Evolutionary conservation across 2,113 vertebrate species (phyloP).

Genomic region (Trichechus manatus): DNA sequence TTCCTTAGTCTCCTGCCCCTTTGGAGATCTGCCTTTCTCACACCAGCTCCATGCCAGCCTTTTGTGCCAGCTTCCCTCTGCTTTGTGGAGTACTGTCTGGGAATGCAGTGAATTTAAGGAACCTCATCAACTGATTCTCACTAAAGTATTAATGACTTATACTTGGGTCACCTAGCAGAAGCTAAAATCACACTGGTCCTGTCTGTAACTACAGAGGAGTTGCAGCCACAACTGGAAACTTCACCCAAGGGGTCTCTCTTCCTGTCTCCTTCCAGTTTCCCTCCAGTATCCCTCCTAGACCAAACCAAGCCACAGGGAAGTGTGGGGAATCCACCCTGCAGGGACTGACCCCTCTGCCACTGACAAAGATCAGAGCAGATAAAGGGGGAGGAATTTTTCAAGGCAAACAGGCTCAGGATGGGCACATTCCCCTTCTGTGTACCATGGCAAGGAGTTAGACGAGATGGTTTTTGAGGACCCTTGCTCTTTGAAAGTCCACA

Average conservation of each 20-base stretch:
- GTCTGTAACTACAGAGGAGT: background rate
- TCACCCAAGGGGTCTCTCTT: background rate
- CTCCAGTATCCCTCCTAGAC: background rate
- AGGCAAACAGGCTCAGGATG: background rate
- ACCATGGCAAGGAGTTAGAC: background rate
- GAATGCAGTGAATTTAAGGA: background rate
- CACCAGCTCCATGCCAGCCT: background rate
- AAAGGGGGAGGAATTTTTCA: background rate
- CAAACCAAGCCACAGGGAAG: background rate
- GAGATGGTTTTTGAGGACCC: background rate
- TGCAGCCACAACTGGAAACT: background rate
- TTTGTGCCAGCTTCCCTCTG: background rate
- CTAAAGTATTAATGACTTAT: slow-evolving; percentile 27
- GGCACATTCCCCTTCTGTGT: background rate
- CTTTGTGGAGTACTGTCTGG: background rate
- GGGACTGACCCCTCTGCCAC: background rate
- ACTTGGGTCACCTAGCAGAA: background rate
- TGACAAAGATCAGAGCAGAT: background rate
- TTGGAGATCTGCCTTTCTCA: background rate
- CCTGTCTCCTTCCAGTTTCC: background rate
- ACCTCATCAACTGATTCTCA: background rate
- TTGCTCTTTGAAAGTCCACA: background rate
- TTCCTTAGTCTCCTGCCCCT: background rate
- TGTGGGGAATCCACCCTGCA: background rate
- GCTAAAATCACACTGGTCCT: background rate